phyloP scores from a whole-genome alignment of 2,113 vertebrate genomes.

The Micronycteris hirsuta region DNA sequence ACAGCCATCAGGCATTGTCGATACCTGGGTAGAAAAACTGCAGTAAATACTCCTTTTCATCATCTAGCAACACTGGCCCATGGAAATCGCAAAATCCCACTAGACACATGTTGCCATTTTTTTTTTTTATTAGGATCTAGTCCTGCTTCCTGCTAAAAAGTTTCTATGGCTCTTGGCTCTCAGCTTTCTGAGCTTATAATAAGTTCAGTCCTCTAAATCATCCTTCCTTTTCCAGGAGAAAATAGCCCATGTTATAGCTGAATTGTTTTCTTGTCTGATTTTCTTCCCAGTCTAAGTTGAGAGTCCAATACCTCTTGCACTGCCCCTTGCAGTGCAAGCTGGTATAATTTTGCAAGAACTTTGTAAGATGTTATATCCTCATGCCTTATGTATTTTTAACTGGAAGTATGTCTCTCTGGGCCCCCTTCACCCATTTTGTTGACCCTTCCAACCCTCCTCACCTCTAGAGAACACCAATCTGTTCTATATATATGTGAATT shows the following conservation, averaged over 20 bases:
- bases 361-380: not conserved
- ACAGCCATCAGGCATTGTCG: not conserved
- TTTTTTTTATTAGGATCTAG: not conserved
- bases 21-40: not conserved
- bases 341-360: not conserved
- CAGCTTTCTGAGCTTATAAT: not conserved
- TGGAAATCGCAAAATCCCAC: not conserved
- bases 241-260: not conserved
- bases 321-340: not conserved
- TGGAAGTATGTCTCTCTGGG: not conserved
- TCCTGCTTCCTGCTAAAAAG: not conserved
- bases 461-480: not conserved
- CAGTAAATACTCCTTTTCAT: not conserved
- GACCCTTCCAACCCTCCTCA: not conserved
- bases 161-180: not conserved
- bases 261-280: not conserved
- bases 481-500: not conserved
- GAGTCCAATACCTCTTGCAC: not conserved
- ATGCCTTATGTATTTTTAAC: not conserved
- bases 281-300: not conserved
- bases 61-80: not conserved
- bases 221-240: not conserved
- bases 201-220: not conserved
- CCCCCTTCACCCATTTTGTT: not conserved
- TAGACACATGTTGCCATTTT: not conserved